phyloP scores from a whole-genome alignment of 2,888 invertebrate genomes.

The Hirtodrosophila trivittata region DNA sequence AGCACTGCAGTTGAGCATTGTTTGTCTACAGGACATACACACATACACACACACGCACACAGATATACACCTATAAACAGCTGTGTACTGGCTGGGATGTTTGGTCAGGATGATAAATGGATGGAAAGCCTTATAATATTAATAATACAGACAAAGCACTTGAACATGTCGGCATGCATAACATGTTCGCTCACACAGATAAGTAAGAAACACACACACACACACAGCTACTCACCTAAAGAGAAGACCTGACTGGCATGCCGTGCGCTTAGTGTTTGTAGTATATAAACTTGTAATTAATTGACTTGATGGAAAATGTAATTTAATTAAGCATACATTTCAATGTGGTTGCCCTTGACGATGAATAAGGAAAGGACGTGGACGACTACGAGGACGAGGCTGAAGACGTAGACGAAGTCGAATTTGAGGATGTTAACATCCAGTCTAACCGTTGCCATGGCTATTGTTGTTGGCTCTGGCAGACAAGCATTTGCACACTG shows the following conservation, averaged over 20 bases:
- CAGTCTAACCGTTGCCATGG: not conserved
- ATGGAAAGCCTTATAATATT: conserved; percentile 77
- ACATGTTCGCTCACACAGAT: conserved; percentile 62
- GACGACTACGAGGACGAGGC: conserved; percentile 4
- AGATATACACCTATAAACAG: conserved; percentile 8
- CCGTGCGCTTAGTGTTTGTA: conserved; percentile 49
- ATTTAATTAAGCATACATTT: conserved; percentile 78
- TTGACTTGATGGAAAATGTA: conserved; percentile 81
- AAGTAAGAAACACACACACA: conserved; percentile 16
- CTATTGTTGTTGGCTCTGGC: not conserved
- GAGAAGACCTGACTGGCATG: conserved; percentile 21
- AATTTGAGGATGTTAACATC: too few relatives aligned
- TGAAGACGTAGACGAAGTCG: too few relatives aligned
- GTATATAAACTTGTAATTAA: conserved; percentile 71
- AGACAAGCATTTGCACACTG: conserved; percentile 21
- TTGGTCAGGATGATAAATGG: conserved; percentile 76
- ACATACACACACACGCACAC: conserved; percentile 2
- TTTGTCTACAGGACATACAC: conserved; percentile 23
- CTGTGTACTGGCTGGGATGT: conserved; percentile 23
- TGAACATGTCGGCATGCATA: conserved; percentile 76
- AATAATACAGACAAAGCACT: conserved; percentile 79
- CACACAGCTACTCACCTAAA: conserved; percentile 1
- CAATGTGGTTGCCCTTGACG: conserved; percentile 59
- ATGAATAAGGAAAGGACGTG: conserved; percentile 2
- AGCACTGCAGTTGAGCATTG: conserved; percentile 48